Evolutionary conservation across 2,113 vertebrate species (phyloP).

Genomic region (Pampusana beccarii): DNA sequence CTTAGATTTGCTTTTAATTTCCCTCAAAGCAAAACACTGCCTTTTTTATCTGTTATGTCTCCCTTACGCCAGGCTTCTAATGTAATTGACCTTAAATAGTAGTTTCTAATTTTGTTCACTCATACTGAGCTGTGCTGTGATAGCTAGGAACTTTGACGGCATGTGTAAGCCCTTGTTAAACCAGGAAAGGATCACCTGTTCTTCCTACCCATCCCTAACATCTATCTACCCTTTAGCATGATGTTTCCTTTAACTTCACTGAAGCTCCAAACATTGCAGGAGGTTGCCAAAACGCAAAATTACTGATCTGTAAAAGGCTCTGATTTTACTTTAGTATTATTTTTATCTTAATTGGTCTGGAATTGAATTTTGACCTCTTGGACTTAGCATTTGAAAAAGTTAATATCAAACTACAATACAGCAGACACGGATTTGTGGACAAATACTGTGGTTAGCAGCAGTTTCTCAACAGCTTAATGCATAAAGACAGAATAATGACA

Average conservation of each 20-base stretch:
- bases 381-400: neutral
- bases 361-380: neutral
- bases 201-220: neutral
- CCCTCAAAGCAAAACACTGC: neutral
- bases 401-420: neutral
- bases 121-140: neutral
- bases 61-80: neutral
- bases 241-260: neutral
- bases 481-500: neutral
- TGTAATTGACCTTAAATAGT: neutral
- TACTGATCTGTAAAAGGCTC: neutral
- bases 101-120: neutral
- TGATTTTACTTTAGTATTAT: neutral
- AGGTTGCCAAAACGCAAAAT: neutral
- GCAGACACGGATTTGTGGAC: neutral
- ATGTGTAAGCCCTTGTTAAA: neutral
- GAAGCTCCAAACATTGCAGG: accelerated
- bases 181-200: accelerated
- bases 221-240: neutral
- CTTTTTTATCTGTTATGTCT: neutral
- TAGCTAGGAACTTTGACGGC: neutral
- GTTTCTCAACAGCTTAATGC: neutral
- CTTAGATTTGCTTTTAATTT: neutral
- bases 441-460: neutral
- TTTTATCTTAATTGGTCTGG: neutral